Evolutionary conservation across 1,140 invertebrate genomes (phyloP).

Genomic region (Sesamia nonagrioides): DNA sequence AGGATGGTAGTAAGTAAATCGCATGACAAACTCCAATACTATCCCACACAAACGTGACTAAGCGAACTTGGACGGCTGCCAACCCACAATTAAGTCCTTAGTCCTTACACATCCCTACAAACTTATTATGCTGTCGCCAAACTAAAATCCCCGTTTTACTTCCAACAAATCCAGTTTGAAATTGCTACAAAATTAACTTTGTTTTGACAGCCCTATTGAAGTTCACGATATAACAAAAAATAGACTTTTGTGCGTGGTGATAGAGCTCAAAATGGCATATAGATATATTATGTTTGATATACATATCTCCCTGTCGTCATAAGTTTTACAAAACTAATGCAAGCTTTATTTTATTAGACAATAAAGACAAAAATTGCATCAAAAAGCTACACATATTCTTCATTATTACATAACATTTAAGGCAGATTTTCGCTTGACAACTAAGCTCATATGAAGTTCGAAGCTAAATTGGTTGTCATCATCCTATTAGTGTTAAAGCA

Average conservation of each 20-base stretch:
- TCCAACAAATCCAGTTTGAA: not conserved
- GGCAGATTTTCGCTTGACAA: constrained; percentile 6
- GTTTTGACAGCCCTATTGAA: constrained; percentile 4
- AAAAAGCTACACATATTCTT: not conserved
- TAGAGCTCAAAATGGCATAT: constrained; percentile 1
- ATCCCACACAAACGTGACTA: constrained; percentile 4
- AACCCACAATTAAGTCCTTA: constrained; percentile 20
- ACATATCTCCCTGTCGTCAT: not conserved
- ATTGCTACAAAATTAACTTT: not conserved
- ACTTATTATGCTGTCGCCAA: constrained; percentile 2
- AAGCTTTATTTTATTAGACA: not conserved
- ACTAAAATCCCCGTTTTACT: constrained; percentile 21
- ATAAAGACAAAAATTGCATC: not conserved
- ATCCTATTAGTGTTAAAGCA: not conserved
- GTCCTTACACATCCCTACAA: constrained; percentile 21
- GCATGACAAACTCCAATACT: constrained; percentile 4
- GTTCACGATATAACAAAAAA: not conserved
- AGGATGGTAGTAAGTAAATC: constrained; percentile 14
- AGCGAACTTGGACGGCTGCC: not conserved
- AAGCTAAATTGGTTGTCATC: constrained; percentile 7
- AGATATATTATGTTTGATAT: not conserved
- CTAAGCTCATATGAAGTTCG: not conserved
- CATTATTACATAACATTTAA: not conserved
- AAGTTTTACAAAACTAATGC: too few relatives aligned
- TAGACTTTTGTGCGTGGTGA: not conserved